phyloP scores from a whole-genome alignment of 2,888 invertebrate species.

The Pheosia tremula region DNA sequence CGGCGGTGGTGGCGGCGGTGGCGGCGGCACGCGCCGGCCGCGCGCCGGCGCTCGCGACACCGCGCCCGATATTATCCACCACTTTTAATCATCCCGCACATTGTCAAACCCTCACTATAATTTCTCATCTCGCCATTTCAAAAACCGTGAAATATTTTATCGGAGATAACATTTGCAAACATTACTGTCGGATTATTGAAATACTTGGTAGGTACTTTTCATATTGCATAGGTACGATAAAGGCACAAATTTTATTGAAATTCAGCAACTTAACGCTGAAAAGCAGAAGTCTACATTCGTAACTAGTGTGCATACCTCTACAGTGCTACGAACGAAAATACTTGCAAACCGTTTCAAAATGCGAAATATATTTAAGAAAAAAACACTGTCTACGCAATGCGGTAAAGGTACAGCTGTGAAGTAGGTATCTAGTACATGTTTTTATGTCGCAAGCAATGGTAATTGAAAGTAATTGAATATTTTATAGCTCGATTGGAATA shows the following conservation, averaged over 20 bases:
- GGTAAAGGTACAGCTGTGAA: conserved; percentile 19
- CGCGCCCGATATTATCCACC: conserved; percentile 64
- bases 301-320: not conserved
- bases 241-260: not conserved
- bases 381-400: conserved; percentile 35
- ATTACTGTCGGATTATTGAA: not conserved
- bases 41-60: conserved; percentile 70
- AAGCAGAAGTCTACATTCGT: not conserved
- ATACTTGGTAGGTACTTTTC: not conserved
- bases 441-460: conserved; percentile 31
- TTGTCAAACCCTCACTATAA: conserved; percentile 39
- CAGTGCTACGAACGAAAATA: not conserved
- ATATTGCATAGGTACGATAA: not conserved
- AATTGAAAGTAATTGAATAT: conserved; percentile 41
- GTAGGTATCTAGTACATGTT: conserved; percentile 19
- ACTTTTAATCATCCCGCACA: conserved; percentile 60
- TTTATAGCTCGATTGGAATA: conserved; percentile 38
- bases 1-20: conserved; percentile 64
- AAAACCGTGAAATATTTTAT: conserved; percentile 13
- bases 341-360: not conserved
- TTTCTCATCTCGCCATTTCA: conserved; percentile 37
- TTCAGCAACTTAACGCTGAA: not conserved
- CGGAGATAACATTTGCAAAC: not conserved
- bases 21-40: conserved; percentile 79
- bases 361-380: conserved; percentile 6